Base-by-base conservation (phyloP, 2,113 vertebrate species). In the Cryptotis parvus region DNA sequence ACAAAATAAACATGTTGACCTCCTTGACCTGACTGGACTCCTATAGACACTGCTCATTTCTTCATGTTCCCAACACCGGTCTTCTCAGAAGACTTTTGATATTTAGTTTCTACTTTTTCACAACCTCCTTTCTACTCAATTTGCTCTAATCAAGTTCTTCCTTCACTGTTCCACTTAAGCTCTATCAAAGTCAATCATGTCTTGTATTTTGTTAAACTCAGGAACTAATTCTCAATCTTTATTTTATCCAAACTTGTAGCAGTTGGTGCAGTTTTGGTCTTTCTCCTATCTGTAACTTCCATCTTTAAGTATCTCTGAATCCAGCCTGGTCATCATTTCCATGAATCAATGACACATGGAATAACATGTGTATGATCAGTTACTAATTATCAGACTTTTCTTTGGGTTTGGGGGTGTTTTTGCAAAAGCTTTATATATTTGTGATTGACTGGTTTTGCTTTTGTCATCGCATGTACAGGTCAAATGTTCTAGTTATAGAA, bases 401-500 rank as follows among this genome's bases (percentile, higher is more conserved):
- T 84, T 68, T 91, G 69, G 68, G 27, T 91, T 73, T 61, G 58
- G 29, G 15, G 27, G 18, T 86, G 3, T 84, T 92, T 89, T 95
- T 85, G n/a, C n/a, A 75, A 87, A 84, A 78, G 26, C 10, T 75
- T 83, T 27, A 14, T 87, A 1, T 4, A 14, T 70, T 91, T 90
- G 10, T 24, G 37, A 49, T 86, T 89, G 33, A 65, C 83, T 79
- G 72, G 31, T 91, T 89, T 87, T 73, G 65, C 37, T 92, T 91
- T 78, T 49, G 66, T 86, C 15, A 87, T 31, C 84, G 45, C 37
- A 84, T 66, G 45, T 27, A 66, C 31, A 58, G 76, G 27, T 12
- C 88, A 91, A 89, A 80, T 91, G 43, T 52, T 91, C 31, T 63
- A 88, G 52, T 26, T 80, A 84, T 35, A n/a, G 66, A 92, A 87